These are phyloP conservation scores for Ceyx margarethae DNA, from an alignment of 2,113 vertebrate species.

Conservation along the genomic window DNA sequence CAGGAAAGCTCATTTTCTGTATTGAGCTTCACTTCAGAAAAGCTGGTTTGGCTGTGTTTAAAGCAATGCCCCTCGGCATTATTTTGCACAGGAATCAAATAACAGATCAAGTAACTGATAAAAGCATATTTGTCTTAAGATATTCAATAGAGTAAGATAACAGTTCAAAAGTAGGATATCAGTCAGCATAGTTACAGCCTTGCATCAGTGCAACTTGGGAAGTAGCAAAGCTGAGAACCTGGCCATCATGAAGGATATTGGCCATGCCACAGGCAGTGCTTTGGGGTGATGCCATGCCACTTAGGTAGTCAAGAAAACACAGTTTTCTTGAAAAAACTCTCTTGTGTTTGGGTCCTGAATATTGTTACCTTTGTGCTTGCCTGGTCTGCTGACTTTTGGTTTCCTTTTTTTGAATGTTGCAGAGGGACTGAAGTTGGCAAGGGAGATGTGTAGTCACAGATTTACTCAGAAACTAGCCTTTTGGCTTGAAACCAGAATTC, in stretches of 20 bases:
- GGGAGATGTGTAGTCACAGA: background rate
- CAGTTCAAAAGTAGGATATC: background rate
- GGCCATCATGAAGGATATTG: rapidly evolving
- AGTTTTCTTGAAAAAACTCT: background rate
- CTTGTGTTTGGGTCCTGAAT: background rate
- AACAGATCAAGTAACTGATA: background rate
- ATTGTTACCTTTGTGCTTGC: background rate
- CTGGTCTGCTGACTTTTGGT: background rate
- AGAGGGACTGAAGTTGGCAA: background rate
- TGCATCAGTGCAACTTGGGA: background rate
- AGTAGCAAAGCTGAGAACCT: background rate
- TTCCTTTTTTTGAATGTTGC: background rate
- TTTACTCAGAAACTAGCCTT: background rate
- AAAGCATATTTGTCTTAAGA: background rate
- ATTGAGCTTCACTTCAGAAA: background rate
- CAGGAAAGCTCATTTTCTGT: background rate
- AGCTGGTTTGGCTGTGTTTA: background rate
- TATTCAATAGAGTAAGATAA: background rate
- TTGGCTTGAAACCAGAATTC: background rate
- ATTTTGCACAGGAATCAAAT: background rate
- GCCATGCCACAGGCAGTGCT: rapidly evolving
- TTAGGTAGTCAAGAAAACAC: background rate
- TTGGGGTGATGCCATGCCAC: background rate
- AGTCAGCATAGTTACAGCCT: background rate
- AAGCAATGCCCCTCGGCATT: background rate